Evolutionary conservation across 2,888 invertebrate species (phyloP), one percentile per base, ranked within the genome.

Genomic region (Cheilosia vulpina): DNA sequence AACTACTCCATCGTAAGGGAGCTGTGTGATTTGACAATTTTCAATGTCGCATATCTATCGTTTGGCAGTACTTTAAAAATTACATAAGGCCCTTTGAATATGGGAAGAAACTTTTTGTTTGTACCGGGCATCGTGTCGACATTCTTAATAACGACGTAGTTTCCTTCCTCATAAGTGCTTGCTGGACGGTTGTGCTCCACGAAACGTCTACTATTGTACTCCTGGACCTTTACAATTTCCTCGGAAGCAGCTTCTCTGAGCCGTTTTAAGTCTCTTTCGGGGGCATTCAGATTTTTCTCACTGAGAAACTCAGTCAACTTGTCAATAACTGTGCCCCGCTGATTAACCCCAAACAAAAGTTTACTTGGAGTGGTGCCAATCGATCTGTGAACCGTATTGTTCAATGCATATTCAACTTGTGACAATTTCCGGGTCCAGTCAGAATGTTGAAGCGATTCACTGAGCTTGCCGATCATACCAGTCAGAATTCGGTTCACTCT

Each of bases 261-360:
- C 5, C 41, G 13, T 15, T 43, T 34, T 19, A 72, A 43, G 17
- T 53, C 19, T 43, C 62, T 62, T 34, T 45, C 24, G 0, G 27
- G 13, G 9, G 41, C 19, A 34, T 50, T 17, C 6, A 47, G 31
- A 13, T 52, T 27, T 52, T 66, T 73, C 13, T 65, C 27, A 2
- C 21, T 34, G 27, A 77, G 21, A 38, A 71, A 76, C 27, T 76
- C 69, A 34, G 72, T 79, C 17, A 88, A 7, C 15, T 78, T 66
- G 38, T 89, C 89, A 45, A 82, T 27, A n/a, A 87, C 50, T 4
- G 78, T 55, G 6, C 89, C 89, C 50, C 87, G 79, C 62, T 90
- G 90, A 53, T 88, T 47, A 13, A 88, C 71, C 2, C 89, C 90
- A 60, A 89, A 90, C 50, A 90, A 65, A 43, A 89, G 60, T 53